A percentile compares a stretch with the other conserved stretches of the same genome.
phyloP scores from a whole-genome alignment of 2,797 vertebrate species.

The Schizopygopsis pylzovi region DNA sequence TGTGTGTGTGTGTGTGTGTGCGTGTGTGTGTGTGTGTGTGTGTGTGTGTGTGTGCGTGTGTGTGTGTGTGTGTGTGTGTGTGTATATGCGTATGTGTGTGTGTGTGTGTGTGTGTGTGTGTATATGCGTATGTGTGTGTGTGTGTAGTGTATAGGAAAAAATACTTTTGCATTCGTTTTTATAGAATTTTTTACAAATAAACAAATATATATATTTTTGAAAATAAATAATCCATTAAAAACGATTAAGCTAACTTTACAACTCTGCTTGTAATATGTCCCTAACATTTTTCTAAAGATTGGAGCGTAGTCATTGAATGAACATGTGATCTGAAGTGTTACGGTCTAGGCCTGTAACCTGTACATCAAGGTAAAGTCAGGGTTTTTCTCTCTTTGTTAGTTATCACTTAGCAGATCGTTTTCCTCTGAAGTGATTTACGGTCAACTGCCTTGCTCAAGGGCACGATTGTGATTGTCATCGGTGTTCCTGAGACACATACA shows the following conservation, averaged over 20 bases:
- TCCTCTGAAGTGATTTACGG: not conserved
- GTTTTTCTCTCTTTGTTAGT: not conserved
- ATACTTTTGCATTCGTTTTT: not conserved
- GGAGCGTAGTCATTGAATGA: not conserved
- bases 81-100: too few relatives aligned
- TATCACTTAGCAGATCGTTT: conserved; percentile 12
- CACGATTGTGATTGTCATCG: conserved; percentile 8
- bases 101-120: too few relatives aligned
- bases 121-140: too few relatives aligned
- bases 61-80: too few relatives aligned
- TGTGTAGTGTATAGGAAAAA: not conserved
- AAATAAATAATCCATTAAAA: not conserved
- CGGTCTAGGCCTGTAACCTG: not conserved
- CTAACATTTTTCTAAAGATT: not conserved
- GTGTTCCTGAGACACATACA: not conserved
- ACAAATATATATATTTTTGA: too few relatives aligned
- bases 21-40: too few relatives aligned
- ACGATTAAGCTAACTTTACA: not conserved
- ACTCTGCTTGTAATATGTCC: not conserved
- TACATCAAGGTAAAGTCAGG: not conserved
- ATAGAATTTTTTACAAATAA: not conserved
- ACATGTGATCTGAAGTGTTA: not conserved
- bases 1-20: too few relatives aligned
- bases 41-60: too few relatives aligned
- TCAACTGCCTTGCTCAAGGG: not conserved